phyloP scores from a whole-genome alignment of 1,140 invertebrate genomes.

The Atopsyche davidsoni region DNA sequence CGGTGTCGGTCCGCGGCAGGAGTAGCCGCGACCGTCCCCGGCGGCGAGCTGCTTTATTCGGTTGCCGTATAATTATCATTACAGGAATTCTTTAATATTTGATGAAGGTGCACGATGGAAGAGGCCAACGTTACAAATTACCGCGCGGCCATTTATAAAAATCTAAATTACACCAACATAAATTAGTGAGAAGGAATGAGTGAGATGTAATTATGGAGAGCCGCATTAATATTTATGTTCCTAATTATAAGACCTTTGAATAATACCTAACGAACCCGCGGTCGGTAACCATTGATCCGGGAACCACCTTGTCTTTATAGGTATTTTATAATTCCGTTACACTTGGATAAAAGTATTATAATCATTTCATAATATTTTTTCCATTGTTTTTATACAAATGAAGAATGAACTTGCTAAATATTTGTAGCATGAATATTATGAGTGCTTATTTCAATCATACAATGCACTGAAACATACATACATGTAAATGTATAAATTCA shows the following conservation, averaged over 20 bases:
- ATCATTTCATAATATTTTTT: no score
- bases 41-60: slow-evolving; percentile 16
- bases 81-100: slow-evolving; percentile 31
- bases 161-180: slow-evolving; percentile 31
- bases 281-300: slow-evolving; percentile 15
- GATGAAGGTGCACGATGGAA: slow-evolving; percentile 24
- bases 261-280: slow-evolving; percentile 31
- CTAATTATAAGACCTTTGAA: slow-evolving; percentile 32
- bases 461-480: no score
- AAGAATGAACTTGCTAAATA: no score
- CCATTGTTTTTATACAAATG: no score
- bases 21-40: neutral
- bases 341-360: no score
- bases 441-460: no score
- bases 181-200: slow-evolving; percentile 31
- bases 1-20: neutral
- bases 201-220: slow-evolving; percentile 31
- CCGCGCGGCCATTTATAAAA: slow-evolving; percentile 30
- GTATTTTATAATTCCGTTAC: no score
- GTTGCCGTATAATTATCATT: slow-evolving; percentile 31
- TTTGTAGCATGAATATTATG: no score
- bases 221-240: slow-evolving; percentile 32
- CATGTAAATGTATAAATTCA: no score
- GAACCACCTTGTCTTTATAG: no score
- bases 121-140: slow-evolving; percentile 28